Evolutionary conservation across 2,888 invertebrate species (phyloP).

Genomic region (Copidosoma aretas): DNA sequence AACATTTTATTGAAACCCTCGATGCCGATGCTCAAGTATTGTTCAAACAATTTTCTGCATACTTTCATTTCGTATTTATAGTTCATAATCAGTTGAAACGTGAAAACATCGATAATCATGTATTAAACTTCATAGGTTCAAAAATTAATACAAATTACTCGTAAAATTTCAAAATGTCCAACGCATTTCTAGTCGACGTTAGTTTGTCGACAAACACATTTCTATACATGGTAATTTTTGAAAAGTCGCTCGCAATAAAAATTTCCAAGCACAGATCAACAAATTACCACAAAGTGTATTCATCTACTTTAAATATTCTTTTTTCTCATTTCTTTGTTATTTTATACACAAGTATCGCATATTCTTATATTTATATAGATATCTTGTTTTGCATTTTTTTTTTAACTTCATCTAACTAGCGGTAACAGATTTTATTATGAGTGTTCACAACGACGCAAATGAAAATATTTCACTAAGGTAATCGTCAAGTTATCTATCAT

Average conservation of each 20-base stretch:
- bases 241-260: slow-evolving; percentile 22
- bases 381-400: slow-evolving; percentile 17
- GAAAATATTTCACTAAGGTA: slow-evolving; percentile 25
- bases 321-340: slow-evolving; percentile 9
- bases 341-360: slow-evolving; percentile 16
- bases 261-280: slow-evolving; percentile 10
- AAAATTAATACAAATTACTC: no score
- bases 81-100: no score
- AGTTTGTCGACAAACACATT: not conserved
- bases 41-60: no score
- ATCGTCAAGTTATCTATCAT: no score
- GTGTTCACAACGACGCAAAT: slow-evolving; percentile 22
- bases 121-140: no score
- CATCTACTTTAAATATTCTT: slow-evolving; percentile 2
- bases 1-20: slow-evolving; percentile 13
- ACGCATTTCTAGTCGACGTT: not conserved
- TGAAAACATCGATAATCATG: no score
- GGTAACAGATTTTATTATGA: slow-evolving; percentile 24
- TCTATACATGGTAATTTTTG: not conserved
- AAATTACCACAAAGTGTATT: slow-evolving; percentile 9
- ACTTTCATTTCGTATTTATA: no score
- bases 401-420: slow-evolving; percentile 27
- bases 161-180: slow-evolving; percentile 1
- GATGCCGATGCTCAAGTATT: no score
- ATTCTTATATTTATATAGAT: slow-evolving; percentile 28